A percentile compares a stretch with the other conserved stretches of the same genome.
phyloP scores from a whole-genome alignment of 2,797 vertebrate species.

The Oreortyx pictus region DNA sequence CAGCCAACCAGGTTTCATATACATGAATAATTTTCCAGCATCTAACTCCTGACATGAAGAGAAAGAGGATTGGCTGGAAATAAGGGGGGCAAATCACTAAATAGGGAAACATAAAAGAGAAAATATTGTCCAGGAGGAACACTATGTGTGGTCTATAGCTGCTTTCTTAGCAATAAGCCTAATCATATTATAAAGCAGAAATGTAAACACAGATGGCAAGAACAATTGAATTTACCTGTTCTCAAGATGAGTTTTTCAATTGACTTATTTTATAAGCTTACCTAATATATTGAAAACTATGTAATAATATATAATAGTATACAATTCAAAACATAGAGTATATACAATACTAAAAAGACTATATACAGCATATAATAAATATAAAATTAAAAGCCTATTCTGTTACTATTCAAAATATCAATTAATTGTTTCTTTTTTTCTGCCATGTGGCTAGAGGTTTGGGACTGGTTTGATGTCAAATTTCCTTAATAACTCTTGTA shows the following conservation, averaged over 20 bases:
- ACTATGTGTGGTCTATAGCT: neutral
- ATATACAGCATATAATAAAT: neutral
- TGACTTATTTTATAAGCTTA: neutral
- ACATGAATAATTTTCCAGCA: neutral
- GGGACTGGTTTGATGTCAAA: neutral
- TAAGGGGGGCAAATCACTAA: neutral
- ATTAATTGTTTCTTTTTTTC: neutral
- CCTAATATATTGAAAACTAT: no score
- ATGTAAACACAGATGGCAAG: neutral
- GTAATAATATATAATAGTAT: no score
- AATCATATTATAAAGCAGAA: neutral
- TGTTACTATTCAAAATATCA: neutral
- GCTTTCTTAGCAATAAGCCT: neutral
- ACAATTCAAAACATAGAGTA: no score
- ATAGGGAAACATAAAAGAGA: neutral
- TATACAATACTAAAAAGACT: no score
- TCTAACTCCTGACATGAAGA: neutral
- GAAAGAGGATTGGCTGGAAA: neutral
- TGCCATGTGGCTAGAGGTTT: accelerated
- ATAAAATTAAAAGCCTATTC: neutral
- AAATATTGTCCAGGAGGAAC: neutral
- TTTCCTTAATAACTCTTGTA: neutral
- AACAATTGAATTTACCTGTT: neutral
- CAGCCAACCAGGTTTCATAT: neutral
- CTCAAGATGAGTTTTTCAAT: neutral